Evolutionary conservation across 2,797 vertebrate species (phyloP).

Genomic region (Cyprinodon diabolis): DNA sequence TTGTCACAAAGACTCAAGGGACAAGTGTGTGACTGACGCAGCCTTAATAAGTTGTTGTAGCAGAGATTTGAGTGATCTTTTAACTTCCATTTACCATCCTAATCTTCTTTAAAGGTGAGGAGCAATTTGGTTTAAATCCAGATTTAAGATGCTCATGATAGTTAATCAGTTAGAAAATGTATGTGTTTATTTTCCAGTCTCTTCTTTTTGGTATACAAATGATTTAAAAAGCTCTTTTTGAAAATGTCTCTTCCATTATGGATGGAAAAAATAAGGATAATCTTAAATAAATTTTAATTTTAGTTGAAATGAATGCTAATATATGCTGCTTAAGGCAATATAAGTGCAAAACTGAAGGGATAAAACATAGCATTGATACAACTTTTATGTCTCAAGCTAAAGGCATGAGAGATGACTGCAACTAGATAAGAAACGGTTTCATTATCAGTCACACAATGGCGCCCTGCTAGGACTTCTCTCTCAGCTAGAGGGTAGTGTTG

Average conservation of each 20-base stretch:
- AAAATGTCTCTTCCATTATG: not conserved
- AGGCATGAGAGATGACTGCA: too few species aligned
- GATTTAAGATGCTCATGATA: not conserved
- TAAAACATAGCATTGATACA: not conserved
- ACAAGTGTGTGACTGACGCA: constrained; percentile 36
- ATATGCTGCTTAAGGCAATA: not conserved
- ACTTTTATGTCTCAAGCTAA: not conserved
- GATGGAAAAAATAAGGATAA: not conserved
- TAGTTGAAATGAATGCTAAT: not conserved
- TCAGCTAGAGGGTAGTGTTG: not conserved
- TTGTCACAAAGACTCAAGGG: constrained; percentile 35
- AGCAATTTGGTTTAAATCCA: not conserved
- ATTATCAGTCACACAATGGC: not conserved
- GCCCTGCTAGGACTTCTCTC: not conserved
- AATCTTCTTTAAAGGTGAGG: constrained; percentile 56
- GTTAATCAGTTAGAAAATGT: not conserved
- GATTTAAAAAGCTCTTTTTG: not conserved
- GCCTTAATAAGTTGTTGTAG: not conserved
- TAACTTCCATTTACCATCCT: not conserved
- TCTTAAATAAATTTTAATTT: not conserved
- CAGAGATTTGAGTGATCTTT: constrained; percentile 12
- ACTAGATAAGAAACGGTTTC: not conserved
- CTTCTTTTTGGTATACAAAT: not conserved
- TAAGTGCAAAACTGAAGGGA: not conserved
- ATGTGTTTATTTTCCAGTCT: not conserved